Evolutionary conservation across 2,113 vertebrate genomes (phyloP).

Genomic region (Parus major): DNA sequence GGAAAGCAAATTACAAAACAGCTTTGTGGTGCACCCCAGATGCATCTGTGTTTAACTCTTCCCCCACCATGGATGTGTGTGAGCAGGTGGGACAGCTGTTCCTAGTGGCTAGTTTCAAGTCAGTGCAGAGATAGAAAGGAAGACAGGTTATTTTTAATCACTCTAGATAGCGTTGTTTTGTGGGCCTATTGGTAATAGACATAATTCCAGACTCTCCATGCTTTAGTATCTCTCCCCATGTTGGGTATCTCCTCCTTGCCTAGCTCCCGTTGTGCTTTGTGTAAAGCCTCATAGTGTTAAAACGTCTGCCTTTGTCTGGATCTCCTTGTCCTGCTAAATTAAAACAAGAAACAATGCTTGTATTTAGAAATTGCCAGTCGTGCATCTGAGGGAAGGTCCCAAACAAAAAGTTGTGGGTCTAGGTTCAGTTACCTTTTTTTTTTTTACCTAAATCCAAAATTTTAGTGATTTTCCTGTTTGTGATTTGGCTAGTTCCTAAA

Average conservation of each 20-base stretch:
- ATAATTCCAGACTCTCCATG: background rate
- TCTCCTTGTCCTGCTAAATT: background rate
- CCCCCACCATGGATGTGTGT: background rate
- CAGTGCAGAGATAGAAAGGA: background rate
- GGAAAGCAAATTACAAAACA: background rate
- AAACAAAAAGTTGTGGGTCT: background rate
- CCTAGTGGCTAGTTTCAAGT: background rate
- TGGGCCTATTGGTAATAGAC: background rate
- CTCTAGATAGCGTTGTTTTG: background rate
- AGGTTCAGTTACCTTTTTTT: background rate
- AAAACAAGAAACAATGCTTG: background rate
- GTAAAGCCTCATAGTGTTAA: background rate
- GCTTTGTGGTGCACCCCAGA: background rate
- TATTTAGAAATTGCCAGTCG: background rate
- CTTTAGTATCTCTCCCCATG: background rate
- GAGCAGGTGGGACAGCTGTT: background rate
- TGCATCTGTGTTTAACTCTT: background rate
- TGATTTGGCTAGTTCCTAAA: background rate
- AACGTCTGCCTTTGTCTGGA: background rate
- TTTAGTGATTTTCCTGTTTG: background rate
- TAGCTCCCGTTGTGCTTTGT: background rate
- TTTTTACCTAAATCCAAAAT: background rate
- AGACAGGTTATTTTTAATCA: background rate
- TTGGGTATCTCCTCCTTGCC: background rate
- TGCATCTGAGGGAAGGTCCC: background rate